These are phyloP conservation scores for Hemistola chrysoprasaria DNA, from an alignment of 2,888 invertebrate species.

Conservation along the genomic window DNA sequence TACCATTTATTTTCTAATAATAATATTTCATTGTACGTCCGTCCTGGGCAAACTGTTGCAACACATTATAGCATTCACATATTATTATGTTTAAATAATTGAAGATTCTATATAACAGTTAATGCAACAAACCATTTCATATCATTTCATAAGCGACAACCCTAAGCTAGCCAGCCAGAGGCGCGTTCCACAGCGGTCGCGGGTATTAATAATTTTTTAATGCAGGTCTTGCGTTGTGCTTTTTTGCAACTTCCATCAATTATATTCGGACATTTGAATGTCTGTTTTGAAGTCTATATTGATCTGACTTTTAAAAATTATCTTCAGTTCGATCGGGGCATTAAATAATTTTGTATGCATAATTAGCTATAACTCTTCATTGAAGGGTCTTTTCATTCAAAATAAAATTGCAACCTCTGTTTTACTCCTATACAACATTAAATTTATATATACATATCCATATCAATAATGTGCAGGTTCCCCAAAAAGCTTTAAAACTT, in stretches of 20 bases:
- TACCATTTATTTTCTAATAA: no score
- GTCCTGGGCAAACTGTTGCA: no score
- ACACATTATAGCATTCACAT: no score
- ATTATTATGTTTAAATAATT: no score
- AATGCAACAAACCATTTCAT: no score
- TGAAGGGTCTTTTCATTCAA: constrained; percentile 33
- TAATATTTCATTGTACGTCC: no score
- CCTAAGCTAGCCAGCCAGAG: constrained; percentile 32
- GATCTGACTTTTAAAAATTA: constrained; percentile 60
- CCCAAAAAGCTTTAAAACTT: no score
- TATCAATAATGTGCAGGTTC: no score
- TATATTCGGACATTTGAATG: constrained; percentile 75
- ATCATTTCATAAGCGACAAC: constrained; percentile 1
- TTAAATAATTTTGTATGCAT: constrained; percentile 52
- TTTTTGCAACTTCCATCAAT: constrained; percentile 74
- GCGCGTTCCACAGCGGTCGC: constrained; percentile 55
- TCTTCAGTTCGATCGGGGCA: constrained; percentile 54
- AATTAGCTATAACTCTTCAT: constrained; percentile 49
- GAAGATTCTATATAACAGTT: no score
- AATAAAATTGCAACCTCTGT: no score
- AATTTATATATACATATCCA: no score
- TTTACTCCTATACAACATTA: no score
- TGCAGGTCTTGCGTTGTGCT: constrained; percentile 73
- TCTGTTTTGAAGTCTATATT: constrained; percentile 67
- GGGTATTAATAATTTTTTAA: constrained; percentile 78